Base-by-base conservation (phyloP, 2,113 vertebrate species). In the Manacus vitellinus region DNA sequence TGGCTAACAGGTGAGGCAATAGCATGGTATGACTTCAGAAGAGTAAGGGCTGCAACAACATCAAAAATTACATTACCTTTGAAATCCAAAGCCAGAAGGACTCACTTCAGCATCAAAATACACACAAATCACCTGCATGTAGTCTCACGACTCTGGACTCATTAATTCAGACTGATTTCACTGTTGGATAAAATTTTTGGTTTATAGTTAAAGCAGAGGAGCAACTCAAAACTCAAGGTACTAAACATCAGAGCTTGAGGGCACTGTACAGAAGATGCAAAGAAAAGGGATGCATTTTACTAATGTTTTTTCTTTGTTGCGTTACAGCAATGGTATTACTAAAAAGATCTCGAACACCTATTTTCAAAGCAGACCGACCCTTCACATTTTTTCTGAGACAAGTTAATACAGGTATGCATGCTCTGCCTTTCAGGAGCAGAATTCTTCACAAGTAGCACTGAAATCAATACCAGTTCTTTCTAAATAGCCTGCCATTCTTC, bases 341-440 rank as follows among this genome's bases (percentile, higher is more conserved):
- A 56, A 99, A 99, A 97, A 97, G 99, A 95, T 99, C 99, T 47
- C 97, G 98, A 37, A 98, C 98, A 18, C 98, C 99, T 7, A 91
- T 99, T 84, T 99, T 99, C 94, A 99, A 99, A 97, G 99, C 98
- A 28, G 98, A 99, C 85, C 96, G 98, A 28, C 98, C 99, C 31
- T 99, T 99, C 96, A 89, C 98, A 43, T 99, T 99, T 94, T 97
- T 99, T 46, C 97, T 99, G 81, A 98, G 98, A 93, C 98, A 99
- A 74, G 84, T 96, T 30, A 97, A 94, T 77, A 98, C 98, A 99
- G 99, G 99, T 99, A 98, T 0, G 56, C 18, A 37, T 2, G 9
- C 24, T 84, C 65, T 44, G 11, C 4, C 2, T 20, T 61, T 65
- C 81, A 63, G 43, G 2, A 87, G 27, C 37, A 59, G 62, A 85